A percentile compares a stretch with the other conserved stretches of the same genome.
phyloP scores from a whole-genome alignment of 2,113 vertebrate species.

The Chionis minor region DNA sequence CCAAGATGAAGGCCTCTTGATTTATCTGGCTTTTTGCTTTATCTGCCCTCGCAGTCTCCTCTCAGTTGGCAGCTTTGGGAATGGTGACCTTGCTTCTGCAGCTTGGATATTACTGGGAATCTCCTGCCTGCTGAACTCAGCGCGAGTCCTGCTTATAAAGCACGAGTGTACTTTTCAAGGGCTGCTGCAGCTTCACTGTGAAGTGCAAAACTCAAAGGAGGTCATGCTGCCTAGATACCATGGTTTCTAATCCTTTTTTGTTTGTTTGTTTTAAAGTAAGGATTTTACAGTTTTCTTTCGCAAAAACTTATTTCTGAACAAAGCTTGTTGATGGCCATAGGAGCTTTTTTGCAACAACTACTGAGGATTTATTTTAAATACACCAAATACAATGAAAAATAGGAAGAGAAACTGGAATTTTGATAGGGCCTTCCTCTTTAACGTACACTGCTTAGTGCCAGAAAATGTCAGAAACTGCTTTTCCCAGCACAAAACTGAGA shows the following conservation, averaged over 20 bases:
- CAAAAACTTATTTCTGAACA: background rate
- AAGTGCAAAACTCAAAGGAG: background rate
- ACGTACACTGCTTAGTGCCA: background rate
- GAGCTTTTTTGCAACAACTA: background rate
- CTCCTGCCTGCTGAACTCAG: background rate
- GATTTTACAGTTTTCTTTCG: background rate
- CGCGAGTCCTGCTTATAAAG: background rate
- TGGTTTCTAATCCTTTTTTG: background rate
- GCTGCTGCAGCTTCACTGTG: background rate
- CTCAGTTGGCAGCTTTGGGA: background rate
- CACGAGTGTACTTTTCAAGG: background rate
- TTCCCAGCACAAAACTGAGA: background rate
- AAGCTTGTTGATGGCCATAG: background rate
- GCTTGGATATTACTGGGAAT: background rate
- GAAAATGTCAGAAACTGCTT: background rate
- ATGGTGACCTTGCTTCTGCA: background rate
- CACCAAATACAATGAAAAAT: background rate
- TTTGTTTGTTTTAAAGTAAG: background rate
- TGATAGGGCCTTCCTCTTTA: background rate
- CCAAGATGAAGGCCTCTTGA: background rate
- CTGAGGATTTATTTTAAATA: background rate
- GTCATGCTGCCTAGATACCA: background rate
- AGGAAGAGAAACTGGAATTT: background rate
- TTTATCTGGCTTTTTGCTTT: background rate
- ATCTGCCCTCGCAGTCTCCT: background rate